Evolutionary conservation across 2,888 invertebrate species (phyloP).

Genomic region (Drosophila rubida): DNA sequence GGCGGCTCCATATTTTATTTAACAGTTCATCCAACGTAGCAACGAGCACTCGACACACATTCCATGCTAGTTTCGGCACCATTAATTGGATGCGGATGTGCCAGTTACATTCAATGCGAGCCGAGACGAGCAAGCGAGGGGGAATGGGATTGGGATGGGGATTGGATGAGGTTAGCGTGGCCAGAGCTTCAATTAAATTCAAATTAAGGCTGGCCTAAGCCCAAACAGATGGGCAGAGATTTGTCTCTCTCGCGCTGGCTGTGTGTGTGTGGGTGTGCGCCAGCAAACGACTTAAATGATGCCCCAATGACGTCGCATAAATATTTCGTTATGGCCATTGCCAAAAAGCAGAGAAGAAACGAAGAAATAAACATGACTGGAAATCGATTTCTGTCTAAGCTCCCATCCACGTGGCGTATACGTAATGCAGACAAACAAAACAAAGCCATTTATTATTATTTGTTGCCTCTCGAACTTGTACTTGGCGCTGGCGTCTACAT

Average conservation of each 20-base stretch:
- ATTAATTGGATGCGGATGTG: conserved; percentile 80
- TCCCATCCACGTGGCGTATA: conserved; percentile 56
- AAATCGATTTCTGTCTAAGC: conserved; percentile 65
- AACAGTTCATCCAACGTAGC: conserved; percentile 58
- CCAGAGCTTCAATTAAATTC: conserved; percentile 75
- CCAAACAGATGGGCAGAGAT: conserved; percentile 68
- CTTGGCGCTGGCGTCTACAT: background rate
- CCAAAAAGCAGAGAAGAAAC: conserved; percentile 28
- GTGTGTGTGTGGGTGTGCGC: conserved; percentile 25
- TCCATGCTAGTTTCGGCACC: conserved; percentile 73
- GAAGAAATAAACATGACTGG: conserved; percentile 52
- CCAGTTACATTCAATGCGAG: conserved; percentile 63
- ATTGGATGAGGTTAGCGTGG: conserved; percentile 21
- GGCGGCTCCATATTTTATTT: conserved; percentile 72
- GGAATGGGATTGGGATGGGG: background rate
- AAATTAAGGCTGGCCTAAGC: conserved; percentile 73
- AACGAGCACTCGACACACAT: conserved; percentile 72
- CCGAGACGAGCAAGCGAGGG: background rate
- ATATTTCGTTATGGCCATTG: conserved; percentile 65
- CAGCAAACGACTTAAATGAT: conserved; percentile 68
- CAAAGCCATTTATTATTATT: conserved; percentile 63
- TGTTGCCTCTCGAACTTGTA: background rate
- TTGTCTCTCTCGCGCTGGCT: conserved; percentile 27
- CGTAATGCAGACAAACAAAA: conserved; percentile 62
- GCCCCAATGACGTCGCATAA: conserved; percentile 77